Conservation (phyloP, 2,113 vertebrate species). For the Leucopternis melanops region DNA sequence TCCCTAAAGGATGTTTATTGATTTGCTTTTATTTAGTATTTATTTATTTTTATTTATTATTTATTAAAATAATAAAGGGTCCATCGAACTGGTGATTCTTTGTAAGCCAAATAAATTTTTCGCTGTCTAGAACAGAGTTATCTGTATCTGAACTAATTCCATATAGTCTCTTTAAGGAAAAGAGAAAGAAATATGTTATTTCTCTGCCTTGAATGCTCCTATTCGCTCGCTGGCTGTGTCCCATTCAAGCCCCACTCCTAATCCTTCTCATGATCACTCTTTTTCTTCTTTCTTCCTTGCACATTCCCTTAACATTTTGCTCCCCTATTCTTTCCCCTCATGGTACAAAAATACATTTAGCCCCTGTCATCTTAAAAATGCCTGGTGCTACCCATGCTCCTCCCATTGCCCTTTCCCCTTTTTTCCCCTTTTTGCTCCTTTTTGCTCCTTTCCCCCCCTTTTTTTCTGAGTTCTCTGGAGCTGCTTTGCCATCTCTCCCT, state of each 20-base stretch:
- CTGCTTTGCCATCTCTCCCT: not conserved
- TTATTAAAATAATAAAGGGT: no score
- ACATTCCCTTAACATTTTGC: not conserved
- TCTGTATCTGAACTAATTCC: not conserved
- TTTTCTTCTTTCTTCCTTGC: not conserved
- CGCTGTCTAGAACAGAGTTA: not conserved
- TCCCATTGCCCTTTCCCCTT: not conserved
- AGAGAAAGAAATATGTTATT: not conserved
- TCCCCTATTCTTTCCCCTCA: not conserved
- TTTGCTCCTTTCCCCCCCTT: not conserved
- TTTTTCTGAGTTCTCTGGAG: not conserved
- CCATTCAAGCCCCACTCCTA: accelerated
- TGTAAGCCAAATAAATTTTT: not conserved
- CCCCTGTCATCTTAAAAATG: not conserved
- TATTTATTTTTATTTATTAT: no score
- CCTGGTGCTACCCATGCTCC: not conserved
- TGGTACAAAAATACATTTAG: not conserved
- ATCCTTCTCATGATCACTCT: not conserved
- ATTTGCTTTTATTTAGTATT: no score
- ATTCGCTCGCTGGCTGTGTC: not conserved
- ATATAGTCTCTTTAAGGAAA: not conserved
- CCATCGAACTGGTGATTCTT: not conserved
- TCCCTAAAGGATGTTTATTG: not conserved
- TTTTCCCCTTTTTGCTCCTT: not conserved
- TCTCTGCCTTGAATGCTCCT: not conserved